phyloP scores from a whole-genome alignment of 2,888 invertebrate genomes.

The Rhopalosiphum nymphaeae region DNA sequence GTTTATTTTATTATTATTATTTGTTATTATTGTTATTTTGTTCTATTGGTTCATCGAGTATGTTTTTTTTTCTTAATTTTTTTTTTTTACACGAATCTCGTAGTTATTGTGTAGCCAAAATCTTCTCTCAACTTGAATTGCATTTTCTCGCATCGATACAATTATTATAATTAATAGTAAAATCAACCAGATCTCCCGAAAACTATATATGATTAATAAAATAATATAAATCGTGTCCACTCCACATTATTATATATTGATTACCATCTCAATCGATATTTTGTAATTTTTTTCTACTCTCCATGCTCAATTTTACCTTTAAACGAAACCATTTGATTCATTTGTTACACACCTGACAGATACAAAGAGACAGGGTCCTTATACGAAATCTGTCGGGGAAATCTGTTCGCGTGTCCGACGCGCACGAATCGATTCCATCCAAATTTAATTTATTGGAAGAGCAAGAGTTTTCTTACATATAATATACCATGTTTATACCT shows the following conservation, averaged over 20 bases:
- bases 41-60: background rate
- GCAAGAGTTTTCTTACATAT: conserved; percentile 46
- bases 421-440: conserved; percentile 53
- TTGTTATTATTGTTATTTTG: background rate
- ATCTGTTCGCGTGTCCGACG: conserved; percentile 27
- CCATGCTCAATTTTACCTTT: conserved; percentile 60
- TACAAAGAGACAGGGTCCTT: conserved; percentile 60
- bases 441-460: conserved; percentile 45
- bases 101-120: background rate
- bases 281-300: conserved; percentile 46
- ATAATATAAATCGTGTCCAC: conserved; percentile 6
- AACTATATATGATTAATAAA: background rate
- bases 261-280: conserved; percentile 34
- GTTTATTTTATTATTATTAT: background rate
- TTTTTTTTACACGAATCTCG: background rate
- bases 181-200: conserved; percentile 42
- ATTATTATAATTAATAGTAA: conserved; percentile 13
- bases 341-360: conserved; percentile 32
- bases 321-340: background rate
- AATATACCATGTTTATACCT: background rate
- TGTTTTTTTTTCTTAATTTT: background rate
- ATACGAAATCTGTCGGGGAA: conserved; percentile 42
- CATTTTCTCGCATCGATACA: conserved; percentile 12
- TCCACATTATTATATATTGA: background rate
- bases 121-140: conserved; percentile 28